phyloP scores from a whole-genome alignment of 2,113 vertebrate species.

The Empidonax alnorum region DNA sequence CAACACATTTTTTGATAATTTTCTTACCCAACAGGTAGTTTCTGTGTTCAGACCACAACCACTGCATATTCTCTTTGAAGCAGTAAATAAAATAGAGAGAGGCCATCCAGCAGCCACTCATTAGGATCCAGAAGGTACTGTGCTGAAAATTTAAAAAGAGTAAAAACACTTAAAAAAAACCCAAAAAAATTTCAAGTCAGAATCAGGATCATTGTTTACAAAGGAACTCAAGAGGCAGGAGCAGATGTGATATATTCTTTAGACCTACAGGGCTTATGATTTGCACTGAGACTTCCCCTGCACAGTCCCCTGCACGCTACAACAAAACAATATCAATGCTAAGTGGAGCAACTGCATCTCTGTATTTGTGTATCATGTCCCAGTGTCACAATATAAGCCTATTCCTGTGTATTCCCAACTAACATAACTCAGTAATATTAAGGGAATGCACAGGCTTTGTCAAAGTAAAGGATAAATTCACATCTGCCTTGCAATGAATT shows the following conservation, averaged over 20 bases:
- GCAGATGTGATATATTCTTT: background rate
- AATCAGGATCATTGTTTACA: background rate
- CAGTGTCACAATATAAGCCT: background rate
- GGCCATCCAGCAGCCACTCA: slow-evolving; percentile 75
- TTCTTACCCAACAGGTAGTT: slow-evolving; percentile 75
- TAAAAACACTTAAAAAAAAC: background rate
- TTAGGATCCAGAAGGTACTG: slow-evolving; percentile 81
- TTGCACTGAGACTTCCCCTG: background rate
- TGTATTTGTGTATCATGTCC: background rate
- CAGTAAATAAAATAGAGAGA: slow-evolving; percentile 74
- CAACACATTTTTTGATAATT: background rate
- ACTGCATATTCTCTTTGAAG: slow-evolving; percentile 70
- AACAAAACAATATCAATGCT: background rate
- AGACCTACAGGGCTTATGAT: background rate
- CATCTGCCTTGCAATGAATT: background rate
- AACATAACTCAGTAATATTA: background rate
- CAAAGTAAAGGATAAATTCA: background rate
- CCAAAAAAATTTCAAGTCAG: background rate
- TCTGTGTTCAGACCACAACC: slow-evolving; percentile 72
- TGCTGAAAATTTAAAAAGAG: slow-evolving; percentile 48
- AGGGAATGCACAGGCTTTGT: background rate
- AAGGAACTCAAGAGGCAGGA: background rate
- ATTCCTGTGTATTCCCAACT: background rate
- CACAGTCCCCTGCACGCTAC: background rate
- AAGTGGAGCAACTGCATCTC: background rate